These are phyloP conservation scores for Ooceraea biroi DNA, from an alignment of 1,140 invertebrate species.

Conservation along the genomic window DNA sequence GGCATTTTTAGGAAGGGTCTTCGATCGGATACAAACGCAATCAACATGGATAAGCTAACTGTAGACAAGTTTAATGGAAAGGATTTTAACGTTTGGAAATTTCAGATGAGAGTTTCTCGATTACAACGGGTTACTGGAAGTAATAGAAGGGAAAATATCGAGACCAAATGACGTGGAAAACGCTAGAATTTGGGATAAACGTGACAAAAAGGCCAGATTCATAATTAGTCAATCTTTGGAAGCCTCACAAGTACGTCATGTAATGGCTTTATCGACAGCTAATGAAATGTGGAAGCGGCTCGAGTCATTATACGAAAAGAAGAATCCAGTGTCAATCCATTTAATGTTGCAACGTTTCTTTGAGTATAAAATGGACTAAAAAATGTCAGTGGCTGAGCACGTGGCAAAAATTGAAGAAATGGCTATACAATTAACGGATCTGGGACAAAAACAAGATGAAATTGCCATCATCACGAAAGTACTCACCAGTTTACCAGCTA, in stretches of 20 bases:
- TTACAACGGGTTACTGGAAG: not conserved
- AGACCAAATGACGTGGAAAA: not conserved
- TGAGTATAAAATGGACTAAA: constrained; percentile 6
- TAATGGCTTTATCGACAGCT: constrained; percentile 10
- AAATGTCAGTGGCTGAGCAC: constrained; percentile 10
- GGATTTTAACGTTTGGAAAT: constrained; percentile 8
- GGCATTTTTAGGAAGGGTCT: not conserved
- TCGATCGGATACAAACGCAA: not conserved
- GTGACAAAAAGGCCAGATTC: constrained; percentile 29
- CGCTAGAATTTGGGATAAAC: not conserved
- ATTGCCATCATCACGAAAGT: not conserved
- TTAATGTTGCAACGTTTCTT: constrained; percentile 22
- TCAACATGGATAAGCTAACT: constrained; percentile 12
- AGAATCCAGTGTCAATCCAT: not conserved
- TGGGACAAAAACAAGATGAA: constrained; percentile 14
- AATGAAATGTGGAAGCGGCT: constrained; percentile 1
- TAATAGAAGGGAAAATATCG: not conserved
- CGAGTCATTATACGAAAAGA: constrained; percentile 11
- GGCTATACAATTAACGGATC: not conserved
- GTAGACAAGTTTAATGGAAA: not conserved
- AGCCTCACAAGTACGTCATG: not conserved
- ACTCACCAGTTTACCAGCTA: constrained; percentile 9
- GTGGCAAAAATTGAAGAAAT: not conserved
- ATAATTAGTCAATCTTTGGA: not conserved
- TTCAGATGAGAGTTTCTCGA: constrained; percentile 16